phyloP scores from a whole-genome alignment of 2,888 invertebrate genomes.

The Pollenia amentaria region DNA sequence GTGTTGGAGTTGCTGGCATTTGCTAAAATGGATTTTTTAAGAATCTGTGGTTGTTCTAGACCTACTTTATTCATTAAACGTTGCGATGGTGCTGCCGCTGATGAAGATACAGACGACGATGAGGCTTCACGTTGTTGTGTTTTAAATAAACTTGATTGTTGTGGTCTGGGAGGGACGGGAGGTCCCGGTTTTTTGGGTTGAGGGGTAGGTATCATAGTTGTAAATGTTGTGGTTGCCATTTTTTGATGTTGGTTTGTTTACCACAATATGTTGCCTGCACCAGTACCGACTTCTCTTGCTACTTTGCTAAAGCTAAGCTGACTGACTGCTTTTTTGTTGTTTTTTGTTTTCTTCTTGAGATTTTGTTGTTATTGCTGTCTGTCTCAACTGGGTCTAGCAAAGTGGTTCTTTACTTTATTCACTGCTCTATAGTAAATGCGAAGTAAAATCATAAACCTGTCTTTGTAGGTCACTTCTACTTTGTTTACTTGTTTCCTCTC shows the following conservation, averaged over 20 bases:
- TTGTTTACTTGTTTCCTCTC: constrained; percentile 65
- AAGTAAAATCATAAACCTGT: constrained; percentile 79
- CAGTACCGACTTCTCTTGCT: constrained; percentile 33
- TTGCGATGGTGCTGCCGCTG: constrained; percentile 69
- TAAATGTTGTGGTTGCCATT: constrained; percentile 75
- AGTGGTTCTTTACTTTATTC: constrained; percentile 68
- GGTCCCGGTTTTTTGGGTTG: constrained; percentile 87
- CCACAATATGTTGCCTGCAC: constrained; percentile 52
- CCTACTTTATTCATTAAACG: constrained; percentile 72
- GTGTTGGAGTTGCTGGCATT: constrained; percentile 42
- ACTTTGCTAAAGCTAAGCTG: constrained; percentile 49
- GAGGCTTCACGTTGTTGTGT: constrained; percentile 80
- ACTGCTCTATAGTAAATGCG: constrained; percentile 61
- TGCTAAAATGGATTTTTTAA: constrained; percentile 51
- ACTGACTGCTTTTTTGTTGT: constrained; percentile 59
- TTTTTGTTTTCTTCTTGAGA: constrained; percentile 50
- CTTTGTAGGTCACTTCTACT: constrained; percentile 83
- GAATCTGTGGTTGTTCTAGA: constrained; percentile 70
- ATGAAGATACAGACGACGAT: constrained; percentile 26
- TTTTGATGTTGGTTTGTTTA: constrained; percentile 64
- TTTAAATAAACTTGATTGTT: constrained; percentile 89
- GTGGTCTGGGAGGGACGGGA: constrained; percentile 93
- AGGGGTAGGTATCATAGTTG: constrained; percentile 76
- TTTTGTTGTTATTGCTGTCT: constrained; percentile 41
- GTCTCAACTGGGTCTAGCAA: constrained; percentile 70